These are phyloP conservation scores for Neelides folsomi DNA, from an alignment of 2,888 invertebrate species.

Conservation along the genomic window DNA sequence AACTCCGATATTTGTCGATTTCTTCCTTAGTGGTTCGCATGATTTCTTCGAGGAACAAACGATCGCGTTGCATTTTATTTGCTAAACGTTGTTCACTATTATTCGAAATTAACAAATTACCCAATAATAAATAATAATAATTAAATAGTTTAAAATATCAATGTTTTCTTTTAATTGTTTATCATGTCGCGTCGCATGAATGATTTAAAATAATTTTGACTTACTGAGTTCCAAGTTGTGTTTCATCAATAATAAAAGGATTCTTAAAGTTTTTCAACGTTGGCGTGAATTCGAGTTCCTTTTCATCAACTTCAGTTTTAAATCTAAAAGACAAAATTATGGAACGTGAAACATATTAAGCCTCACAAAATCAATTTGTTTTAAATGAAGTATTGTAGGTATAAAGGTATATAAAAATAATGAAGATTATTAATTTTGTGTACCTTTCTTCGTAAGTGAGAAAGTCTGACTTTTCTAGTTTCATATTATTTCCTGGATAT, in stretches of 20 bases:
- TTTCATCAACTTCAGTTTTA: slow-evolving; percentile 10
- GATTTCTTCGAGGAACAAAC: slow-evolving; percentile 12
- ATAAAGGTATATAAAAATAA: too few species aligned
- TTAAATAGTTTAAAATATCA: too few species aligned
- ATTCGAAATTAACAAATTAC: too few species aligned
- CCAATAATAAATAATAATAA: too few species aligned
- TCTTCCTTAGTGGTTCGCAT: slow-evolving; percentile 11
- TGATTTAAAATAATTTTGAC: too few species aligned
- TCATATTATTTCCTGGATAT: not conserved
- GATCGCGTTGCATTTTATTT: slow-evolving; percentile 14
- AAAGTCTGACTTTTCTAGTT: slow-evolving; percentile 10
- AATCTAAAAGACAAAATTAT: slow-evolving; percentile 7
- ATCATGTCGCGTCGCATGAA: too few species aligned
- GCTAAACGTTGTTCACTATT: slow-evolving; percentile 13
- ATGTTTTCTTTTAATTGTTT: too few species aligned
- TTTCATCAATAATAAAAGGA: slow-evolving; percentile 15
- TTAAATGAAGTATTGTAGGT: too few species aligned
- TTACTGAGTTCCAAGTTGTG: slow-evolving; percentile 13
- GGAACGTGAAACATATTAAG: not conserved
- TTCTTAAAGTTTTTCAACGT: slow-evolving; percentile 13
- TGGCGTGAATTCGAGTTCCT: slow-evolving; percentile 14
- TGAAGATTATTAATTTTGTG: too few species aligned
- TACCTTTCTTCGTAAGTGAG: slow-evolving; percentile 15
- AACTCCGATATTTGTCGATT: slow-evolving; percentile 9
- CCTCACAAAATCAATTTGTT: too few species aligned